phyloP scores from a whole-genome alignment of 2,888 invertebrate genomes.

The Cataglyphis cursor region DNA sequence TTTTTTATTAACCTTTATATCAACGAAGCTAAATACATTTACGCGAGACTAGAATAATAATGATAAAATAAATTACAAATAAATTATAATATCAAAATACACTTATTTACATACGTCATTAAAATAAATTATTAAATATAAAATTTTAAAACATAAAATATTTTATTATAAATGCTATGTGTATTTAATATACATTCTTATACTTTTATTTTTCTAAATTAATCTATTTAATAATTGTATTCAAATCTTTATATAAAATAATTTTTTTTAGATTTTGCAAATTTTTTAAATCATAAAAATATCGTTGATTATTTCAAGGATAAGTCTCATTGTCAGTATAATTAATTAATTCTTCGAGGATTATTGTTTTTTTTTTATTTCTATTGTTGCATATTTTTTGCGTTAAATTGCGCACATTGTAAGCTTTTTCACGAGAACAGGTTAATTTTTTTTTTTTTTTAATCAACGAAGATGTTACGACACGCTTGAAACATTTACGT shows the following conservation, averaged over 20 bases:
- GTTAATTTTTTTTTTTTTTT: conserved; percentile 27
- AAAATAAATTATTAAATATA: background rate
- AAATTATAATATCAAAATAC: background rate
- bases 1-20: background rate
- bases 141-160: conserved; percentile 6
- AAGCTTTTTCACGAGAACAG: conserved; percentile 30
- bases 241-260: background rate
- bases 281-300: background rate
- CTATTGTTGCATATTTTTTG: conserved; percentile 9
- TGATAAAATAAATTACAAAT: background rate
- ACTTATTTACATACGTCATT: background rate
- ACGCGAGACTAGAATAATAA: background rate
- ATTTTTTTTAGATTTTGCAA: background rate
- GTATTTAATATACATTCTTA: background rate
- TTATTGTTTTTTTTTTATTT: conserved; percentile 36
- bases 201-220: background rate
- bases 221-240: background rate
- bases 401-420: conserved; percentile 49
- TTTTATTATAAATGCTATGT: background rate
- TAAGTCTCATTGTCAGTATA: background rate
- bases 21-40: background rate
- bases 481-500: conserved; percentile 17
- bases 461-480: conserved; percentile 11
- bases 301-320: conserved; percentile 29
- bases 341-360: conserved; percentile 53